phyloP scores from a whole-genome alignment of 2,888 invertebrate species.

The Latrodectus hesperus region DNA sequence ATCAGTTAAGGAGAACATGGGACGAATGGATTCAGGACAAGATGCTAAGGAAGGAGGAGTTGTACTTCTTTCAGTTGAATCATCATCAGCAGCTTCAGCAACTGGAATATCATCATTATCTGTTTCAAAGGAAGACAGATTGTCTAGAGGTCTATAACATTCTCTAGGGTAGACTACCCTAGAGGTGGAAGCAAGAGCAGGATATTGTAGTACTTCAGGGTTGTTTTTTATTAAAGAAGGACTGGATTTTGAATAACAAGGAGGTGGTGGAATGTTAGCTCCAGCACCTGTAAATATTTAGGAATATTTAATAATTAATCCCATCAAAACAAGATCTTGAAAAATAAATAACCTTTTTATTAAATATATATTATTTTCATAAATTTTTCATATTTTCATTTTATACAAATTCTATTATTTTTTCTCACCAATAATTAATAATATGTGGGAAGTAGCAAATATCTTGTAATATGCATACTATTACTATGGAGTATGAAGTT shows the following conservation, averaged over 20 bases:
- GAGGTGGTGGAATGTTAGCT: conserved; percentile 41
- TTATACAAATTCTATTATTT: too few relatives aligned
- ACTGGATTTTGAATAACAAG: conserved; percentile 39
- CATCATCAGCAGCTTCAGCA: conserved; percentile 33
- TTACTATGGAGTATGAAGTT: too few relatives aligned
- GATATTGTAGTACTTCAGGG: conserved; percentile 5
- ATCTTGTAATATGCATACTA: too few relatives aligned
- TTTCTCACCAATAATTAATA: too few relatives aligned
- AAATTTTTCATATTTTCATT: too few relatives aligned
- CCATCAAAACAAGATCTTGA: too few relatives aligned
- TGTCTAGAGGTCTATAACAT: conserved; percentile 39
- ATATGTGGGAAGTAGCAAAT: too few relatives aligned
- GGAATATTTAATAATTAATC: background rate
- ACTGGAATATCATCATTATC: conserved; percentile 30
- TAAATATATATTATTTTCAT: too few relatives aligned
- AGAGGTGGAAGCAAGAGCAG: conserved; percentile 10
- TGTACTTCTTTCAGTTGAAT: conserved; percentile 48
- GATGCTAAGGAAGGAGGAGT: conserved; percentile 56
- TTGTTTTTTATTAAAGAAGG: conserved; percentile 31
- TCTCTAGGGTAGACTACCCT: conserved; percentile 61
- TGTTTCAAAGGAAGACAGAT: conserved; percentile 45
- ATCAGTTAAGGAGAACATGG: conserved; percentile 35
- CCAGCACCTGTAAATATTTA: conserved; percentile 4
- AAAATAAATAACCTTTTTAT: too few relatives aligned
- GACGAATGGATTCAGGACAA: conserved; percentile 26